Conservation (phyloP, 2,797 vertebrate species). For the Sebastiscus albofasciatus region DNA sequence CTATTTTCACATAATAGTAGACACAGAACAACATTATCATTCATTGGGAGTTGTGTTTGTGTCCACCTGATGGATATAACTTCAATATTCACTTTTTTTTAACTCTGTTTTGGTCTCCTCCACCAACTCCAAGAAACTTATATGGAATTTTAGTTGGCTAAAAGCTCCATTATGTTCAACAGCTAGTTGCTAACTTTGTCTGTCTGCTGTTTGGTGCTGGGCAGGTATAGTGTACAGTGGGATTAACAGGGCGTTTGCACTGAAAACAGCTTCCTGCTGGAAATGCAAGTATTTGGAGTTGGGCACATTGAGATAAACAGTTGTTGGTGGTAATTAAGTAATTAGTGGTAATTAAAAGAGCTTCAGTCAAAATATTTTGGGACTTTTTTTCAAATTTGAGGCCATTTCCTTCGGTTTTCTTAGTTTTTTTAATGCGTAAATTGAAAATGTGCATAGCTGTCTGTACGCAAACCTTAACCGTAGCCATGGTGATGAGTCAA, state of each 20-base stretch:
- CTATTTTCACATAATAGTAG: neutral
- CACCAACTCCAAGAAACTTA: neutral
- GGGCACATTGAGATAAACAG: too few relatives aligned
- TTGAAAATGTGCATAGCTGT: neutral
- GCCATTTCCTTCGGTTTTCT: rapidly evolving
- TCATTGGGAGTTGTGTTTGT: neutral
- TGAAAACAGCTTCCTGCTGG: too few relatives aligned
- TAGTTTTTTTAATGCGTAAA: neutral
- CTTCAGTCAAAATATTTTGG: rapidly evolving
- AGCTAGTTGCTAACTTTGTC: too few relatives aligned
- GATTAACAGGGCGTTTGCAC: neutral
- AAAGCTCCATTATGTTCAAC: too few relatives aligned
- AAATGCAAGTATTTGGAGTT: too few relatives aligned
- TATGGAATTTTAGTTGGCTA: neutral
- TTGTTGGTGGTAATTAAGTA: rapidly evolving
- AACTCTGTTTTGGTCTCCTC: neutral
- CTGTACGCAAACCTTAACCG: neutral
- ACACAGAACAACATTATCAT: neutral
- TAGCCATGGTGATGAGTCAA: neutral
- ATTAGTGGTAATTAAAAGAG: too few relatives aligned
- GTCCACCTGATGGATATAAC: neutral
- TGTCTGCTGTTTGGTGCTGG: neutral
- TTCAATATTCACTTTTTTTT: neutral
- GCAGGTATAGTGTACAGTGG: neutral
- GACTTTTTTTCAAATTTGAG: too few relatives aligned